Percentiles rank a stretch among this genome's conserved stretches.
These are phyloP conservation scores for Dichetophora obliterata DNA, from an alignment of 2,888 invertebrate species.

Conservation along the genomic window DNA sequence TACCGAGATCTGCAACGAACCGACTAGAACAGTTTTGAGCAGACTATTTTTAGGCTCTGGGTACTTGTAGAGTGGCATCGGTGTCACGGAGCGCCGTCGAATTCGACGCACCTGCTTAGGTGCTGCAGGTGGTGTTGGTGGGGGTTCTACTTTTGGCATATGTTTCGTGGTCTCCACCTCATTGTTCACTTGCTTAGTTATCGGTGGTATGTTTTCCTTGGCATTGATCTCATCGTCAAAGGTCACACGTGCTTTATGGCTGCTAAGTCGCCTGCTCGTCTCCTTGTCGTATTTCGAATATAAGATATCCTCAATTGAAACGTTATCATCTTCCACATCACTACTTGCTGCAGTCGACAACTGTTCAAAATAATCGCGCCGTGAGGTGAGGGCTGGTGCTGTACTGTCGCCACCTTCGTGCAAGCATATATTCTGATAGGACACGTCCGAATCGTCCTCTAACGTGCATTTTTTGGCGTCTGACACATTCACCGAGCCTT, in stretches of 20 bases:
- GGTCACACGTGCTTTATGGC: conserved; percentile 1
- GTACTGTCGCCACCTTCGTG: conserved; percentile 30
- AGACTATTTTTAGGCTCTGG: conserved; percentile 51
- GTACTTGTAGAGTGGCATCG: conserved; percentile 42
- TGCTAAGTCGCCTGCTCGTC: too few species aligned
- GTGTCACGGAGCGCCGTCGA: conserved; percentile 44
- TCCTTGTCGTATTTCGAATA: too few species aligned
- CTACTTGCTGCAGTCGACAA: too few species aligned
- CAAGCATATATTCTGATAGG: not conserved
- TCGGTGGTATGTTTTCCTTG: not conserved
- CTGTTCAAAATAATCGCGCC: too few species aligned
- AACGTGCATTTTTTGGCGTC: not conserved
- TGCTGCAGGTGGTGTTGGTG: not conserved
- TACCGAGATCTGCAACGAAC: conserved; percentile 58
- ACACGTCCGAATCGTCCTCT: not conserved
- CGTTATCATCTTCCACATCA: too few species aligned
- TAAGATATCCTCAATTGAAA: too few species aligned
- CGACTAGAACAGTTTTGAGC: conserved; percentile 57
- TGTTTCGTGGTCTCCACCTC: not conserved
- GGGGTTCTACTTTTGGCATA: not conserved
- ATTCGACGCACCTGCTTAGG: conserved; percentile 44
- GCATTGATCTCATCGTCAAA: not conserved
- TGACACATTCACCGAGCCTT: not conserved
- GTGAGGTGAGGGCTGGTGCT: too few species aligned
- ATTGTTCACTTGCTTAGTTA: not conserved